These are phyloP conservation scores for Vidua macroura DNA, from an alignment of 2,113 vertebrate species.

Conservation along the genomic window DNA sequence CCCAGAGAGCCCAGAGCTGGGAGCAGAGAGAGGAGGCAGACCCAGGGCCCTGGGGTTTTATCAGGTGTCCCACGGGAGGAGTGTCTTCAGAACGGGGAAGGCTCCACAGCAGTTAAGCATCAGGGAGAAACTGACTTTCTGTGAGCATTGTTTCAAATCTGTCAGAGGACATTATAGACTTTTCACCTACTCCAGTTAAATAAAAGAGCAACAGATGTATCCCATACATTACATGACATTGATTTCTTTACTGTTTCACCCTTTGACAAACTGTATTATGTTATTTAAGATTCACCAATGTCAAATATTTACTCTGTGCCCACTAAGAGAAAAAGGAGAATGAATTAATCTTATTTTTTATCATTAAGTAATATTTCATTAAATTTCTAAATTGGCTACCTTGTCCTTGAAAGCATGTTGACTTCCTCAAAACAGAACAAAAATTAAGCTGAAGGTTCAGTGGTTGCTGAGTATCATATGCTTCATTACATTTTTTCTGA, in stretches of 20 bases:
- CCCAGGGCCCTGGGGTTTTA: too few species aligned
- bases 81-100: too few species aligned
- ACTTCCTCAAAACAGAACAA: not conserved
- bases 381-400: not conserved
- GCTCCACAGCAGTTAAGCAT: not conserved
- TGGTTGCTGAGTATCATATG: not conserved
- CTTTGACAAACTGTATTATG: not conserved
- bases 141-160: not conserved
- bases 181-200: not conserved
- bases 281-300: not conserved
- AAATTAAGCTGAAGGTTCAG: not conserved
- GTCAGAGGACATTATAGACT: not conserved
- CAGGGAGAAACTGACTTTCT: not conserved
- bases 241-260: not conserved
- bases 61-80: too few species aligned
- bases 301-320: not conserved
- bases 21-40: too few species aligned
- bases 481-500: not conserved
- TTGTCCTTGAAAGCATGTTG: not conserved
- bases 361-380: not conserved
- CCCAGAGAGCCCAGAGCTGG: too few species aligned
- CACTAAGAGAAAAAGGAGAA: not conserved
- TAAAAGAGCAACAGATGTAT: not conserved
- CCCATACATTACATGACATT: not conserved
- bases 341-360: not conserved